Evolutionary conservation across 53 echinoderm and acorn worm genomes (phyloP), one percentile per base, ranked within the genome.

Genomic region (Holothuria leucospilota): DNA sequence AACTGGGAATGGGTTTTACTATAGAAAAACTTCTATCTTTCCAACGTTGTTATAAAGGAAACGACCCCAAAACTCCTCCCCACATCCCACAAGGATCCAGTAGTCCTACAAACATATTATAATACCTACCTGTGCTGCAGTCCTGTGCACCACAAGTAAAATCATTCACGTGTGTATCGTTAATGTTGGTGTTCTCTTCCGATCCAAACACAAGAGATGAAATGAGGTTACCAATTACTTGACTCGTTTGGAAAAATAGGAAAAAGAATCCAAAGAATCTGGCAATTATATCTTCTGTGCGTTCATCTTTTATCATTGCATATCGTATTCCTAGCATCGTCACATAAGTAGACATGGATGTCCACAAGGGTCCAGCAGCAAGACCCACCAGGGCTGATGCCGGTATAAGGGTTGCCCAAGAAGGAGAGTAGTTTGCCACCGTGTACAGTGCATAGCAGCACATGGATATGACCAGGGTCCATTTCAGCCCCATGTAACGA

Each of bases 241-340:
- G 95, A 81, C 93, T 92, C 41, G 89, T 68, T 84, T 95, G 98
- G 87, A 98, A 98, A 82, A 98, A 92, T 63, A 95, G 74, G 90
- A 93, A 98, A 87, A 98, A 98, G 20, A 98, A 84, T 1, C 98
- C 98, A 60, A 93, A 98, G 84, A 95, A 98, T 23, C 98, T 88
- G 61, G 86, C 93, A 67, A 98, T 70, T 8, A 95, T 89, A 18
- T 91, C 91, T 46, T 93, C 90, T 24, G 64, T 39, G 9, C 85
- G 85, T 39, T 94, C 92, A 4, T 85, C 87, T 25, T 79, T 39
- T 15, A 98, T 79, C 21, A 67, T 66, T 24, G 95, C 92, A 69
- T 93, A 98, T 29, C 88, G 30, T 0, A 74, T 89, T 28, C 90
- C 93, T 2, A 85, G 88, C 39, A 95, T 98, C 20, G 98, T 98